phyloP scores from a whole-genome alignment of 2,113 vertebrate species.

The Lepisosteus oculatus region DNA sequence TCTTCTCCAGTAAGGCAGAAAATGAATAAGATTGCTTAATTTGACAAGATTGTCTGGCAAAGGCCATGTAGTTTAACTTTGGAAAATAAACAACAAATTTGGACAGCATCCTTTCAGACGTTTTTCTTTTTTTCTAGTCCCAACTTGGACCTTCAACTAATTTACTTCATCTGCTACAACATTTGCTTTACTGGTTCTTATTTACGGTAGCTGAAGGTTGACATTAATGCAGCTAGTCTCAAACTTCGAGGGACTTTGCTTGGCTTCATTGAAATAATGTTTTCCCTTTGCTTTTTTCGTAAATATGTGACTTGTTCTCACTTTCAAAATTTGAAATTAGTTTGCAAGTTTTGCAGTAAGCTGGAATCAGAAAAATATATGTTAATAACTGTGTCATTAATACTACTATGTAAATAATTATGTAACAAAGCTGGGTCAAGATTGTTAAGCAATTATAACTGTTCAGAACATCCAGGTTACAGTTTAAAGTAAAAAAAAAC shows the following conservation, averaged over 20 bases:
- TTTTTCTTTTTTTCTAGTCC: not conserved
- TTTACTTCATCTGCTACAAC: not conserved
- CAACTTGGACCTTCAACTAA: not conserved
- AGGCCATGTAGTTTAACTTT: not conserved
- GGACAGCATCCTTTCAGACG: not conserved
- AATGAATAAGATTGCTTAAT: conserved; percentile 14
- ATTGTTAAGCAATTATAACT: conserved; percentile 34
- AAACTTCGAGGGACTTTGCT: not conserved
- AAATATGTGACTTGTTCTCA: too few species aligned
- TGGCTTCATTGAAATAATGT: not conserved
- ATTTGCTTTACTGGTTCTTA: too few species aligned
- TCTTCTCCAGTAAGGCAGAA: conserved; percentile 1
- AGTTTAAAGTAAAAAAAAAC: conserved; percentile 41
- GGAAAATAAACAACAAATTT: conserved; percentile 1
- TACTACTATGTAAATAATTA: conserved; percentile 48
- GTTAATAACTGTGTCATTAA: too few species aligned
- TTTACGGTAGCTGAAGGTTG: not conserved
- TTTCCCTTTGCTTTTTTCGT: not conserved
- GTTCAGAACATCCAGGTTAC: conserved; percentile 2
- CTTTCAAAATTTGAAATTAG: too few species aligned
- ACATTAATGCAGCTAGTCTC: not conserved
- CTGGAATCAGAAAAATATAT: too few species aligned
- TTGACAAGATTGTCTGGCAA: conserved; percentile 10
- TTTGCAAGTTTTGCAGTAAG: too few species aligned
- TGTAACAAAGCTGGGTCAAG: conserved; percentile 45